Percentiles rank a stretch among this genome's conserved stretches.
These are phyloP conservation scores for Aspidoscelis tigris DNA, from an alignment of 2,113 vertebrate genomes.

Conservation along the genomic window DNA sequence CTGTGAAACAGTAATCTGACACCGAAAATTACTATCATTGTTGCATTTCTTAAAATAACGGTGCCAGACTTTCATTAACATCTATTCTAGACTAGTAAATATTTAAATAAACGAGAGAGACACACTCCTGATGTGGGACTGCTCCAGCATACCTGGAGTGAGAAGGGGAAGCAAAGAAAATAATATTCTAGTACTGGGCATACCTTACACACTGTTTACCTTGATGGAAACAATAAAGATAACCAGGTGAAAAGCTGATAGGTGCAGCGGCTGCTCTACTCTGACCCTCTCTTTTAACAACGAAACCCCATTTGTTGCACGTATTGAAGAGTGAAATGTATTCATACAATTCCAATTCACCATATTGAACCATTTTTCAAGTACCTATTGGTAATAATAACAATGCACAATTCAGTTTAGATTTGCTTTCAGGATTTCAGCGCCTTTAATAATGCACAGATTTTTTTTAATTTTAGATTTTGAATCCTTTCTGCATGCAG, in stretches of 20 bases:
- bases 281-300: not conserved
- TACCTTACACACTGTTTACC: not conserved
- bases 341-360: not conserved
- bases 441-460: not conserved
- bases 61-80: constrained; percentile 94
- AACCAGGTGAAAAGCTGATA: not conserved
- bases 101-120: constrained; percentile 91
- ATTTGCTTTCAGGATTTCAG: not conserved
- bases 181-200: constrained; percentile 21
- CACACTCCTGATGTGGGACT: constrained; percentile 82
- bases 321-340: not conserved
- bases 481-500: not conserved
- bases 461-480: not conserved
- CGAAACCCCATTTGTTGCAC: not conserved
- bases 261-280: not conserved
- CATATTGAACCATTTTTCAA: not conserved
- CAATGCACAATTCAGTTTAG: not conserved
- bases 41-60: constrained; percentile 87
- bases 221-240: not conserved
- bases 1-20: constrained; percentile 85
- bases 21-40: constrained; percentile 94
- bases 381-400: not conserved
- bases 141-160: constrained; percentile 71
- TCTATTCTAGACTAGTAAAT: constrained; percentile 93
- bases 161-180: constrained; percentile 47